Conservation (phyloP, 2,113 vertebrate genomes). For the Fukomys damarensis region DNA sequence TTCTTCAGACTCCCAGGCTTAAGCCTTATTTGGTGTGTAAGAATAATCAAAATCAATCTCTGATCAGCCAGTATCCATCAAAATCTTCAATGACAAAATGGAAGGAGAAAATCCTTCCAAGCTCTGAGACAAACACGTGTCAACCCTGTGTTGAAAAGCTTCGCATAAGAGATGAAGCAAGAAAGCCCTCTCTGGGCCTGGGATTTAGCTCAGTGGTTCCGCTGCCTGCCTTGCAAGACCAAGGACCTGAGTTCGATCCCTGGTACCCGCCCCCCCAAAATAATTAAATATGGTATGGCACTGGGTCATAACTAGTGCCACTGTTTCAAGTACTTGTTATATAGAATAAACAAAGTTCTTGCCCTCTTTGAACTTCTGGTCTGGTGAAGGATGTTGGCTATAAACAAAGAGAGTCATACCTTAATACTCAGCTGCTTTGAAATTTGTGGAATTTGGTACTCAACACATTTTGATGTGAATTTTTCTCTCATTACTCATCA, state of each 20-base stretch:
- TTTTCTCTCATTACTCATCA: neutral
- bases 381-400: neutral
- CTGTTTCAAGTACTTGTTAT: neutral
- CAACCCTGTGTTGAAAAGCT: too few species aligned
- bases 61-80: constrained; percentile 18
- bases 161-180: too few species aligned
- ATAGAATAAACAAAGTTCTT: neutral
- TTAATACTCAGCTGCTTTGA: neutral
- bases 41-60: constrained; percentile 47
- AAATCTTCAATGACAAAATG: constrained; percentile 27
- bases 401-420: neutral
- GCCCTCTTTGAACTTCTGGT: neutral
- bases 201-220: too few species aligned
- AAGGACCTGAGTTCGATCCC: too few species aligned
- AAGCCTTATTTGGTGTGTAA: neutral
- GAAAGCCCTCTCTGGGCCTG: too few species aligned
- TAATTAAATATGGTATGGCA: neutral
- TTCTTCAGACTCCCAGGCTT: constrained; percentile 4
- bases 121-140: too few species aligned
- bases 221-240: too few species aligned
- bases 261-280: too few species aligned
- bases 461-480: neutral
- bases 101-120: too few species aligned
- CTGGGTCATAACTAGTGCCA: neutral
- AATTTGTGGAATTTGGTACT: neutral